Base-by-base conservation (phyloP, 2,888 invertebrate species). In the Apoderus coryli region DNA sequence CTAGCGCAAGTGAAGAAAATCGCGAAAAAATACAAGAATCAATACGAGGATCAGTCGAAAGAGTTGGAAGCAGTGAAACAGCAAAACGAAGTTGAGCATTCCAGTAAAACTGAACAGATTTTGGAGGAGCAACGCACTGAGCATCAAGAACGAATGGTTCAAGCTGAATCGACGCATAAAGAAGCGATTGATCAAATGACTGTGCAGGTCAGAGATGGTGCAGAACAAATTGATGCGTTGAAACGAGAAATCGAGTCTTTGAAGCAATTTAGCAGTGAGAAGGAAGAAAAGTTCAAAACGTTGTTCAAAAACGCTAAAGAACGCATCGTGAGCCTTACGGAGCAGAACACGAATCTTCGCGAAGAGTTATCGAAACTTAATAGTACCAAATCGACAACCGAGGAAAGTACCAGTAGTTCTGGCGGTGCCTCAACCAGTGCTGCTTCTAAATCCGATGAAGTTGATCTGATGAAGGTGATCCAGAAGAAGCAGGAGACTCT, bases 21-120 rank as follows among this genome's bases (percentile, higher is more conserved):
- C 42, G 93, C 90, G 4, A 82, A 88, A 48, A 88, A 88, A 48
- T 93, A 92, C 54, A 92, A 90, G 56, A 76, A 72, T 6, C 81
- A 80, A 43, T 86, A 69, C 52, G 80, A 81, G 50, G 85, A 85
- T 43, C 61, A 81, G 11, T 63, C 67, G 0, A 78, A 76, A 51
- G 65, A 69, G 10, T 59, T 69, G 11, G 74, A 76, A 40, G 34
- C 43, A 3, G 32, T 56, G 25, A 54, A 53, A 33, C 46, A 51
- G 25, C 48, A 52, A 31, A 41, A 38, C 13, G 50, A 52, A 30
- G 72, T 67, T 44, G 67, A 70, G 40, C 57, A 54, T 25, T 44
- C 44, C 26, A 27, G 36, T 4, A 54, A 57, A 4, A 62, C 63
- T 33, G 60, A 61, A 34, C 60, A 62, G 34, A 36, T 60, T 25